Evolutionary conservation across 2,113 vertebrate species (phyloP), one percentile per base, ranked within the genome.

Genomic region (Phyllostomus discolor): DNA sequence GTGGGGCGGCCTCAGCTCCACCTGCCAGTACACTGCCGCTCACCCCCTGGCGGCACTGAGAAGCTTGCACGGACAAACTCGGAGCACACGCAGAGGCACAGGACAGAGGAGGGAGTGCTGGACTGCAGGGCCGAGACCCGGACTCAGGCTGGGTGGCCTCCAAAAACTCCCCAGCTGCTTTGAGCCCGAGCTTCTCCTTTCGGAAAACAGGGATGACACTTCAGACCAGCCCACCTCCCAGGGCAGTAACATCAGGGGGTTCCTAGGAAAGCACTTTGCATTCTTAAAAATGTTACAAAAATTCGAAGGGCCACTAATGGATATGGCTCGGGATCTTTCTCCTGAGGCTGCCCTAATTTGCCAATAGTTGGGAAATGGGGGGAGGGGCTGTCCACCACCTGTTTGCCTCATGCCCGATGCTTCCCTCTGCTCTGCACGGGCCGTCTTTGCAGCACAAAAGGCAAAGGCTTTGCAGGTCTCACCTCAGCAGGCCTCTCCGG

Each of bases 291-390:
- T 31, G n/a, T 52, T 38, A 20, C 2, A 33, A 1, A 72, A 69
- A 33, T 0, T 0, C 0, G 0, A 72, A n/a, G 50, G 41, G 38
- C 20, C 5, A 0, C 11, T 20, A 9, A 43, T 1, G 9, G 54
- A 0, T 1, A 5, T 8, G 31, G 14, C 50, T 7, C 26, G 69
- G 16, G 57, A 3, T 20, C 46, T 35, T 3, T 16, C 20, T 52
- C 87, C 59, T 2, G 8, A 69, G 50, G 33, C 31, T 7, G 31
- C 67, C 28, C 38, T 43, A 26, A 43, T 5, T n/a, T 48, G 59
- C 59, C 72, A 4, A 50, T 15, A 31, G 86, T 11, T 78, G 54
- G 59, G 26, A 31, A 48, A 35, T 1, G 38, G 43, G 88, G 16
- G 19, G 4, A n/a, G 38, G 2, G 1, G 10, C 16, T 2, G 22